Evolutionary conservation across 35 echinoderm and acorn worm genomes (phyloP), one percentile per base, ranked within the genome.

Genomic region (Eucidaris tribuloides): DNA sequence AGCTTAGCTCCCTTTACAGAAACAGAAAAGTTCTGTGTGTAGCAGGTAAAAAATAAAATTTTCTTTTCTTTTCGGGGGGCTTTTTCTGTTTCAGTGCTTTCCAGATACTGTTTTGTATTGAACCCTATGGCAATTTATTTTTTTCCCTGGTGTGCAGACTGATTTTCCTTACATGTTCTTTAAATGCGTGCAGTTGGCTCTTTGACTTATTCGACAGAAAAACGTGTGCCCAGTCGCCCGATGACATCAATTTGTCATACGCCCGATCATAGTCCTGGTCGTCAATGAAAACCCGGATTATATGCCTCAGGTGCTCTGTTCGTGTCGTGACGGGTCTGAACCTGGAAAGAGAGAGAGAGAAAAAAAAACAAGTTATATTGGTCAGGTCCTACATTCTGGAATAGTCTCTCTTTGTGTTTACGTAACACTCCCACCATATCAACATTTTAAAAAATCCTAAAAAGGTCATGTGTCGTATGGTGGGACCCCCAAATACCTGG

Each of bases 131-230:
- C 22, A 22, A 13, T 14, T 55, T 14, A 55, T 55, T 13, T 22
- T 14, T 55, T 55, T 55, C 11, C 13, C 50, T 22, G 22, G 13
- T 14, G 50, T 14, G 31, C 63, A n/a, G 17, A 27, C 23, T 30
- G 41, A 46, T 2, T 2, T 18, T 37, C 79, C 89, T 91, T 93
- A 93, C 96, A 90, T 99, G 96, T 76, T 92, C 58, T 46, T 99
- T 93, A 65, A 93, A 90, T 41, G 78, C 79, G 45, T 34, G 89
- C 59, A 70, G 42, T 62, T 99, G 96, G 28, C 84, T 38, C 31
- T 99, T 99, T 20, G 96, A 90, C 60, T 99, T 99, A 38, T 99
- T 90, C 3, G 92, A 59, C 24, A 99, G 82, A 80, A 83, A 90
- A 19, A 83, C 86, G 7, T 83, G 42, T 1, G 86, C 82, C 96